These are phyloP conservation scores for Cydia splendana DNA, from an alignment of 1,140 invertebrate genomes.

Conservation along the genomic window DNA sequence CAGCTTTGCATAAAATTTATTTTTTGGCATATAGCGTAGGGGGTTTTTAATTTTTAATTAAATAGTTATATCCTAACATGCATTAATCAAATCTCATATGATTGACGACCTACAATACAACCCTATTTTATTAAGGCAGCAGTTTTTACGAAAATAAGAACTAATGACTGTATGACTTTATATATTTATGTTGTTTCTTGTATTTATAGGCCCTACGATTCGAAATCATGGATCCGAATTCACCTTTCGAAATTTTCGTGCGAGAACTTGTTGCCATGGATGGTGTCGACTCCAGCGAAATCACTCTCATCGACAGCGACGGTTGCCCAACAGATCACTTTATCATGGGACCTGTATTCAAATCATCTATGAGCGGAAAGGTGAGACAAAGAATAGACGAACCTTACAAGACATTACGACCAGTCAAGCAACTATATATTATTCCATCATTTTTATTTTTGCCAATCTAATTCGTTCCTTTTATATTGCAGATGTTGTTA, in stretches of 20 bases:
- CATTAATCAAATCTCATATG: too few relatives aligned
- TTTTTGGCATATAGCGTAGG: too few relatives aligned
- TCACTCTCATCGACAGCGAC: constrained; percentile 93
- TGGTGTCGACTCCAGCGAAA: constrained; percentile 94
- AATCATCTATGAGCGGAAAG: constrained; percentile 88
- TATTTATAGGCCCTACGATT: constrained; percentile 87
- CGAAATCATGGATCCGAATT: constrained; percentile 94
- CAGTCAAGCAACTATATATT: neutral
- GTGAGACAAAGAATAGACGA: constrained; percentile 67
- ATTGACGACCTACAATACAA: too few relatives aligned
- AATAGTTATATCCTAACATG: too few relatives aligned
- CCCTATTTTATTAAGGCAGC: too few relatives aligned
- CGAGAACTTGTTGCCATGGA: constrained; percentile 96
- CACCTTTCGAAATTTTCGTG: constrained; percentile 97
- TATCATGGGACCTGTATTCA: constrained; percentile 95
- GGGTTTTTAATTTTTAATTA: too few relatives aligned
- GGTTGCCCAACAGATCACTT: constrained; percentile 96
- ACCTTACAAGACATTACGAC: neutral
- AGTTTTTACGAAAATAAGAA: too few relatives aligned
- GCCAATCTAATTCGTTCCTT: neutral
- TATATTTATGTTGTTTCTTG: constrained; percentile 37
- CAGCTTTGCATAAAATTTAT: too few relatives aligned
- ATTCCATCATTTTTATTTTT: neutral
- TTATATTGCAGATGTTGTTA: constrained; percentile 85
- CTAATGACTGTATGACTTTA: too few relatives aligned